Conservation (phyloP, 2,888 invertebrate genomes). For the Dyspetes luteomarginatus region DNA sequence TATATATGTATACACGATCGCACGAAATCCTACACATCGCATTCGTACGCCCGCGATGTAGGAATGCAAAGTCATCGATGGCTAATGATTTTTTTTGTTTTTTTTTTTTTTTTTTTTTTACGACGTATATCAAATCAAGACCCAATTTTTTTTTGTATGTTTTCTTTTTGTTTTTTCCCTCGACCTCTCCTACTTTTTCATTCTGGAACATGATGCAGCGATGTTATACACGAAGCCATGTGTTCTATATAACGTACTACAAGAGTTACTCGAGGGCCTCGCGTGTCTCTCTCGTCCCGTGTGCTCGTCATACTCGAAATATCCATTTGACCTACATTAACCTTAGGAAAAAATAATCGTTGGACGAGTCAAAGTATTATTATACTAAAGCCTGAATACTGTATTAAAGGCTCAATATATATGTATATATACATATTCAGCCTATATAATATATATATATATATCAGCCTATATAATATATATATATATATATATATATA, state of each 20-base stretch:
- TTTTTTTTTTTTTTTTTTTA: no score
- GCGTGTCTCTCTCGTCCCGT: conserved; percentile 1
- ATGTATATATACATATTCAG: background rate
- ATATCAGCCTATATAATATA: background rate
- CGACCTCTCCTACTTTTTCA: conserved; percentile 19
- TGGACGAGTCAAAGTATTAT: background rate
- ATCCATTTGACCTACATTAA: conserved; percentile 56
- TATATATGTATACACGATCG: background rate
- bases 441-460: background rate
- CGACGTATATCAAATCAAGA: conserved; percentile 46
- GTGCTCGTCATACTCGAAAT: conserved; percentile 29
- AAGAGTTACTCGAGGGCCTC: conserved; percentile 25
- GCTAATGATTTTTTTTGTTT: conserved; percentile 64
- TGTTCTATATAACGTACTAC: conserved; percentile 39
- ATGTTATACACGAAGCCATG: conserved; percentile 26
- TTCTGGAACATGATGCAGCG: conserved; percentile 52
- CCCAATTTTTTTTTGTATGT: conserved; percentile 42
- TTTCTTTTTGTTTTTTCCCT: background rate
- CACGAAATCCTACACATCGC: conserved; percentile 32
- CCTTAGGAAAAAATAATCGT: conserved; percentile 33
- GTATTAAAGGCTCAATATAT: no score
- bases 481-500: no score
- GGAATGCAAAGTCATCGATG: conserved; percentile 60
- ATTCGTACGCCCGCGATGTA: conserved; percentile 25
- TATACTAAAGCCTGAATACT: no score